phyloP scores from a whole-genome alignment of 2,888 invertebrate genomes.

The Helleia helle region DNA sequence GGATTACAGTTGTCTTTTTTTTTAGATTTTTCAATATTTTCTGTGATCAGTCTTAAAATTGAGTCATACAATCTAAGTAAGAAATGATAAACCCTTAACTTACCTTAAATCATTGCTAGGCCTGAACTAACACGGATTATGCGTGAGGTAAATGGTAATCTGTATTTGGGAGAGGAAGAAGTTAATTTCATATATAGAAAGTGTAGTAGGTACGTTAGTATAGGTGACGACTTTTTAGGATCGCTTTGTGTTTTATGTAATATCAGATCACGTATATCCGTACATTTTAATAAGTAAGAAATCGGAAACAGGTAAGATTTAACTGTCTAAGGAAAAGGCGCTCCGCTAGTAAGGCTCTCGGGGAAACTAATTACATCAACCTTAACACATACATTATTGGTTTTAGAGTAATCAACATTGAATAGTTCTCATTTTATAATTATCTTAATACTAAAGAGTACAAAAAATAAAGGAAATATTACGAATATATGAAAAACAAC shows the following conservation, averaged over 20 bases:
- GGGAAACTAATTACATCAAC: constrained; percentile 67
- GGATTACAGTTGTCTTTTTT: constrained; percentile 29
- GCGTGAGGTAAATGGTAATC: constrained; percentile 29
- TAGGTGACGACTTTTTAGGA: constrained; percentile 35
- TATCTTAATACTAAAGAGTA: constrained; percentile 73
- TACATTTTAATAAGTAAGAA: constrained; percentile 29
- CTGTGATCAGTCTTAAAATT: constrained; percentile 75
- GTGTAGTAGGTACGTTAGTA: constrained; percentile 31
- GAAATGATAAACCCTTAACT: constrained; percentile 63
- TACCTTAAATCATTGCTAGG: constrained; percentile 59
- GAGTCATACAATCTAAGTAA: constrained; percentile 72
- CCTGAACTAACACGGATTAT: constrained; percentile 51
- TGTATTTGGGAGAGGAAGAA: constrained; percentile 30
- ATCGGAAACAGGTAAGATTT: constrained; percentile 32
- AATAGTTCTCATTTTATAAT: constrained; percentile 70
- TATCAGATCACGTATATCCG: constrained; percentile 23
- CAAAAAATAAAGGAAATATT: constrained; percentile 75
- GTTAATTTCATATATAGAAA: constrained; percentile 39
- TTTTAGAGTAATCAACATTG: constrained; percentile 73
- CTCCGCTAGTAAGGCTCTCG: constrained; percentile 65
- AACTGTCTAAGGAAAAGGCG: constrained; percentile 68
- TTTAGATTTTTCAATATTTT: constrained; percentile 44
- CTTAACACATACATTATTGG: constrained; percentile 67
- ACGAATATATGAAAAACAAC: constrained; percentile 74
- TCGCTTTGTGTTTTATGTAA: background rate